A percentile compares a stretch with the other conserved stretches of the same genome.
These are phyloP conservation scores for Urocolius indicus DNA, from an alignment of 2,113 vertebrate genomes.

Conservation along the genomic window DNA sequence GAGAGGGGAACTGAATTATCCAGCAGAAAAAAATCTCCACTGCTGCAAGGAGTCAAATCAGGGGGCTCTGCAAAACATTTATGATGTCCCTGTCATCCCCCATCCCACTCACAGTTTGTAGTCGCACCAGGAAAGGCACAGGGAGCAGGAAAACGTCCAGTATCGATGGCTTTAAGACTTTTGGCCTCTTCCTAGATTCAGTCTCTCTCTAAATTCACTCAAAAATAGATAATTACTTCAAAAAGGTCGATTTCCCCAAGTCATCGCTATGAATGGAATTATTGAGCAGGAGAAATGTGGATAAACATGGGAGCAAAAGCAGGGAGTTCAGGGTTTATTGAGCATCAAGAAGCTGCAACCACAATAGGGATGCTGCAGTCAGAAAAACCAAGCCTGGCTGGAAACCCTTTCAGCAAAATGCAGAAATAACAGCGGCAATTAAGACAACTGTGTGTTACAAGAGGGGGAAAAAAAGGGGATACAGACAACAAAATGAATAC, in stretches of 20 bases:
- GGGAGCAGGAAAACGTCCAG: neutral
- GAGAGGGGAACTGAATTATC: neutral
- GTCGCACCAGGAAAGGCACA: fast-evolving
- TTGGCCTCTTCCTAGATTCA: neutral
- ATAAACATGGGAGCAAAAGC: neutral
- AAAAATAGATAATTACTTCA: neutral
- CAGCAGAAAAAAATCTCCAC: neutral
- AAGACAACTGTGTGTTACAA: neutral
- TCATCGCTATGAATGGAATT: neutral
- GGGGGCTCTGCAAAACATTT: neutral
- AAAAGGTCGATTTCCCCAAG: neutral
- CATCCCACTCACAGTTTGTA: neutral
- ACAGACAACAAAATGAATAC: neutral
- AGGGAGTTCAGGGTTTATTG: neutral
- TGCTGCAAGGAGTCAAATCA: neutral
- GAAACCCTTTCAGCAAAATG: neutral
- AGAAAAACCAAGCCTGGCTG: neutral
- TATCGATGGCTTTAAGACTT: neutral
- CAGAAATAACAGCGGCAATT: neutral
- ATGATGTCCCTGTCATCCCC: fast-evolving
- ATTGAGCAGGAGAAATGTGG: fast-evolving
- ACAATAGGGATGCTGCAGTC: neutral
- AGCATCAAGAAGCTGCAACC: neutral
- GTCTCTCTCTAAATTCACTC: neutral
- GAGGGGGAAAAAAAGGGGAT: neutral